These are phyloP conservation scores for Scelioninae gen. 2 DNA, from an alignment of 2,888 invertebrate species.

Conservation along the genomic window DNA sequence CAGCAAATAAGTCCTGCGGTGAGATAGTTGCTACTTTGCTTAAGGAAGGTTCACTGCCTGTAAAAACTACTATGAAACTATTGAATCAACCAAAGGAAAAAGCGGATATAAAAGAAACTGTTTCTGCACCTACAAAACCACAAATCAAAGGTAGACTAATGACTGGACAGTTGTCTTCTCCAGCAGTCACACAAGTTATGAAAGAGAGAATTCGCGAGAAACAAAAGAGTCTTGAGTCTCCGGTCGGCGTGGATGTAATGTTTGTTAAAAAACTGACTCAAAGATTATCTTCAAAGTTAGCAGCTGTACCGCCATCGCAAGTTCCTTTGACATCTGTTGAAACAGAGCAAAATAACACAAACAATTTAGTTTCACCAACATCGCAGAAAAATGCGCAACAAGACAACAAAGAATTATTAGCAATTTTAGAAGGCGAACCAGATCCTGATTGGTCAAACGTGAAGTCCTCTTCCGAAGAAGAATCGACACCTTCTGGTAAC, in stretches of 20 bases:
- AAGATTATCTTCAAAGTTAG: constrained; percentile 75
- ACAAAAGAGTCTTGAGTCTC: constrained; percentile 74
- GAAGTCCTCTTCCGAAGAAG: constrained; percentile 64
- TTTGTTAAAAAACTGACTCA: constrained; percentile 78
- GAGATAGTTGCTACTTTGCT: constrained; percentile 53
- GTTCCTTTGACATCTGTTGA: constrained; percentile 63
- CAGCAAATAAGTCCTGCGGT: constrained; percentile 52
- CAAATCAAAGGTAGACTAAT: constrained; percentile 71
- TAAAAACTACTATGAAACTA: constrained; percentile 35
- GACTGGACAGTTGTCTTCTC: constrained; percentile 78
- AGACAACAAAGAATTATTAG: constrained; percentile 77
- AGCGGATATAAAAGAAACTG: neutral
- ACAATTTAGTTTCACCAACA: constrained; percentile 1
- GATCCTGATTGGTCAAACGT: constrained; percentile 75
- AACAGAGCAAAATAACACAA: constrained; percentile 34
- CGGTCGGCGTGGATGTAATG: constrained; percentile 75
- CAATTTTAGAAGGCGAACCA: constrained; percentile 78
- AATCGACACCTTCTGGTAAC: constrained; percentile 45
- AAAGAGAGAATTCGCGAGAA: constrained; percentile 76
- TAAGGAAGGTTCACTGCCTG: constrained; percentile 37
- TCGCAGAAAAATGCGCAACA: constrained; percentile 64
- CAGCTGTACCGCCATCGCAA: constrained; percentile 64
- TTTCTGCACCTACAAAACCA: constrained; percentile 58
- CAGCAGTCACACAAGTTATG: constrained; percentile 77
- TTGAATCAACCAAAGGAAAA: constrained; percentile 40